Base-by-base conservation (phyloP, 2,888 invertebrate species). In the Ditula angustiorana region DNA sequence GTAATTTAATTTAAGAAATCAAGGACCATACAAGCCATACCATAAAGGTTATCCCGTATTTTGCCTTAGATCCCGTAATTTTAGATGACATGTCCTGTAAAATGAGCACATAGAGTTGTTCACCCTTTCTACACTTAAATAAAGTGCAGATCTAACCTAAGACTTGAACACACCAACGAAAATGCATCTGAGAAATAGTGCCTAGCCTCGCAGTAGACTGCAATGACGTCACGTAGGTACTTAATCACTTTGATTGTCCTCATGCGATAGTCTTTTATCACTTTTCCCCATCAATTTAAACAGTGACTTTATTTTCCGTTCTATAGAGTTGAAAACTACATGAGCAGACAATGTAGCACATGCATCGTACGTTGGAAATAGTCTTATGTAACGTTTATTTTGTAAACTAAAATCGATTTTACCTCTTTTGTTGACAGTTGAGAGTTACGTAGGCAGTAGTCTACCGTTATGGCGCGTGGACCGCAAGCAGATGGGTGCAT, bases 401-500 rank as follows among this genome's bases (percentile, higher is more conserved):
- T 21, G 30, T 28, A 10, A 19, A 7, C 13, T 53, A 16, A 46
- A 26, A 46, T 62, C 50, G 37, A 37, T 24, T 23, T 47, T 44
- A 35, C 16, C 49, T 33, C n/a, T 23, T 41, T 66, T 71, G 69
- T 66, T 71, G 30, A 13, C 87, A 95, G 96, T 95, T 75, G 96
- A 96, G 77, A 95, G 95, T 65, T 96, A 95, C 89, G 96, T 96
- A 75, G 98, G 97, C 68, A 88, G 87, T 58, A 85, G 89, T 0
- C 76, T 92, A 46, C 86, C 88, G 0, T 70, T 98, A 77, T 94
- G 96, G 92, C 95, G 96, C 68, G 94, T 98, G 76, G 97, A 97
- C 80, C 94, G 98, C 57, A 94, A 96, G 76, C 98, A 98, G 93
- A 98, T 98, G 96, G 98, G 98, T 35, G 96, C 97, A 28, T 98